Base-by-base conservation (phyloP, 2,797 vertebrate genomes). In the Salmo trutta region DNA sequence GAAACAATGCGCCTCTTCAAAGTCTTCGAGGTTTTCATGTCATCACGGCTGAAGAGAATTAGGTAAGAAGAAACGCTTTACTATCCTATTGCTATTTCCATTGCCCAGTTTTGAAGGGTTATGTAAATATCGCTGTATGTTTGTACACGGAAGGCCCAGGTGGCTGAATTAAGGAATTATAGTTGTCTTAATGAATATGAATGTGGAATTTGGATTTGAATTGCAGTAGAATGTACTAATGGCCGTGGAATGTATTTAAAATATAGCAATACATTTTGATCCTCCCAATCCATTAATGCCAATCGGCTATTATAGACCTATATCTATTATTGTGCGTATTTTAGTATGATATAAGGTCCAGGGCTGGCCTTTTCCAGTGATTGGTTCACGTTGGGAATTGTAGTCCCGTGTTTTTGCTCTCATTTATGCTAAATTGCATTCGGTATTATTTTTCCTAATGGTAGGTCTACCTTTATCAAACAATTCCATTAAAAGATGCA, bases 21-120 rank as follows among this genome's bases (percentile, higher is more conserved):
- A 71, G 36, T 68, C 31, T 53, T 16, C 54, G 68, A 75, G 74
- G n/a, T 52, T 85, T 78, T 27, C n/a, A 76, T 73, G 71, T 74
- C 54, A 59, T 76, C 71, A 64, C 81, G 85, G 86, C 86, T 47
- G 75, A 81, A 88, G 84, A 88, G 88, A 77, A 84, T 77, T 68
- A 86, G 83, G 84, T 86, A 77, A 76, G 71, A 54, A 68, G 4
- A 64, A 21, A 19, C 33, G 47, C 27, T 12, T 74, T 54, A 24
- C 2, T 73, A 3, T 8, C 4, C 3, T 36, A 31, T 14, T 68
- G 16, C 41, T 64, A 64, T 24, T 14, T 12, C n/a, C 16, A 56
- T 53, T 21, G 7, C 7, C 24, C 29, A 56, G 53, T 10, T 54
- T 36, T 59, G 19, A 19, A 31, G 31, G 17, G 53, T 74, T 31